phyloP scores from a whole-genome alignment of 2,113 vertebrate species.

The Brevimyrus niger region DNA sequence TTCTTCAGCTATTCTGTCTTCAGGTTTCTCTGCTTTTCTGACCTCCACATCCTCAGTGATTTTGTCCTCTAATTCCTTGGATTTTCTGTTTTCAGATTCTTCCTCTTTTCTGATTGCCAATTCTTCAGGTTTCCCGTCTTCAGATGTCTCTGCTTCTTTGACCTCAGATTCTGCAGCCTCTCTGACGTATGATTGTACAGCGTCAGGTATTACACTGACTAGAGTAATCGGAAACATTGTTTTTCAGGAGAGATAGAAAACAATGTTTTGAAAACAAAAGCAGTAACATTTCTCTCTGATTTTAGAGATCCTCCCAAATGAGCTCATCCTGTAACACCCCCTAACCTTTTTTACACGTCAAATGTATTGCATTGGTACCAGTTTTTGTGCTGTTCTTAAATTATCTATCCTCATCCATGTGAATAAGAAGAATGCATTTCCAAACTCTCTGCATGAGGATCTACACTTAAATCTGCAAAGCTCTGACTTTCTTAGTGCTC shows the following conservation, averaged over 20 bases:
- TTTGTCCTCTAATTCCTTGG: not conserved
- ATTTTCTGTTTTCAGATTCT: not conserved
- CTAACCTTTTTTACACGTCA: not conserved
- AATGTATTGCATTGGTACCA: not conserved
- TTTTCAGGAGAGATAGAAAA: not conserved
- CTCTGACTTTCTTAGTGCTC: not conserved
- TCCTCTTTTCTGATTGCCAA: not conserved
- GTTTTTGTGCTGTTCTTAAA: not conserved
- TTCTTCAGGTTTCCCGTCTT: not conserved
- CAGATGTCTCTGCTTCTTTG: not conserved
- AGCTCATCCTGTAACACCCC: not conserved
- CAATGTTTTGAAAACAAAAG: not conserved
- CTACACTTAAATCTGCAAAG: not conserved
- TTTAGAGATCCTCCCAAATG: not conserved
- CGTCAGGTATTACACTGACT: slow-evolving; percentile 32
- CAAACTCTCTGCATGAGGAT: not conserved
- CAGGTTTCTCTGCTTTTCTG: not conserved
- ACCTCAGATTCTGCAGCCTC: not conserved
- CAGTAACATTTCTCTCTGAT: not conserved
- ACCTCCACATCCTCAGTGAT: not conserved
- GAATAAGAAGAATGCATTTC: not conserved
- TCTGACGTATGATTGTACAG: slow-evolving; percentile 37
- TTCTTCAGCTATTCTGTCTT: not conserved
- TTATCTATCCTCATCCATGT: not conserved
- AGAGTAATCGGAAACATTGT: slow-evolving; percentile 19